These are phyloP conservation scores for Lasioglossum marginatum DNA, from an alignment of 2,888 invertebrate genomes.

Conservation along the genomic window DNA sequence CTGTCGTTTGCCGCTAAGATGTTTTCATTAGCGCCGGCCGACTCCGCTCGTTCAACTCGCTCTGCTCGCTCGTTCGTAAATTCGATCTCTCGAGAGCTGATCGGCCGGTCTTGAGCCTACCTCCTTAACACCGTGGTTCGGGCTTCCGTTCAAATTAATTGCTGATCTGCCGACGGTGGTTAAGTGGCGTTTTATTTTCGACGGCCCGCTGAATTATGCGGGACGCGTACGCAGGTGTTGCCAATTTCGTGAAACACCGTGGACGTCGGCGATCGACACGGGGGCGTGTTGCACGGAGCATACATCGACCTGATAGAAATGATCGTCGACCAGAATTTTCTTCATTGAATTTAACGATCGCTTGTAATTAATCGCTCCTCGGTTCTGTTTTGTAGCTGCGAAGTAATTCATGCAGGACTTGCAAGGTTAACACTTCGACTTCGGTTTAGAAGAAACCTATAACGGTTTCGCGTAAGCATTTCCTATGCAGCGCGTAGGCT, in stretches of 20 bases:
- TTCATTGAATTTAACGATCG: constrained; percentile 29
- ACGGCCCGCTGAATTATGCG: constrained; percentile 76
- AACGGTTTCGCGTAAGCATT: neutral
- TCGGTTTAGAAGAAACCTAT: neutral
- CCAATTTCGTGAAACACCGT: neutral
- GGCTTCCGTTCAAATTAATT: constrained; percentile 80
- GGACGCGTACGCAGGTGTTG: constrained; percentile 61
- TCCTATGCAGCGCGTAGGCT: neutral
- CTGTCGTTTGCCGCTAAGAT: constrained; percentile 72
- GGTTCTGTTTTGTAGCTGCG: neutral
- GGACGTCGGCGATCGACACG: neutral
- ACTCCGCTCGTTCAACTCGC: constrained; percentile 7
- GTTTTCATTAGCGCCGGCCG: constrained; percentile 64
- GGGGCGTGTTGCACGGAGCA: neutral
- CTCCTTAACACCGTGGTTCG: constrained; percentile 76
- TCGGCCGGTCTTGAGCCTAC: constrained; percentile 38
- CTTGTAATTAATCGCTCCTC: constrained; percentile 13
- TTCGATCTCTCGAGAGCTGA: constrained; percentile 29
- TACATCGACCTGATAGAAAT: constrained; percentile 12
- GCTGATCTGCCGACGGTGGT: constrained; percentile 75
- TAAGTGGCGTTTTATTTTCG: constrained; percentile 73
- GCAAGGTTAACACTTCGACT: neutral
- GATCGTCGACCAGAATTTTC: neutral
- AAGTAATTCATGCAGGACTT: neutral
- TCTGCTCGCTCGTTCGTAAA: constrained; percentile 40